Percentiles rank a stretch among this genome's conserved stretches.
Evolutionary conservation across 2,888 invertebrate genomes (phyloP).

Genomic region (Nemotelus pantherinus): DNA sequence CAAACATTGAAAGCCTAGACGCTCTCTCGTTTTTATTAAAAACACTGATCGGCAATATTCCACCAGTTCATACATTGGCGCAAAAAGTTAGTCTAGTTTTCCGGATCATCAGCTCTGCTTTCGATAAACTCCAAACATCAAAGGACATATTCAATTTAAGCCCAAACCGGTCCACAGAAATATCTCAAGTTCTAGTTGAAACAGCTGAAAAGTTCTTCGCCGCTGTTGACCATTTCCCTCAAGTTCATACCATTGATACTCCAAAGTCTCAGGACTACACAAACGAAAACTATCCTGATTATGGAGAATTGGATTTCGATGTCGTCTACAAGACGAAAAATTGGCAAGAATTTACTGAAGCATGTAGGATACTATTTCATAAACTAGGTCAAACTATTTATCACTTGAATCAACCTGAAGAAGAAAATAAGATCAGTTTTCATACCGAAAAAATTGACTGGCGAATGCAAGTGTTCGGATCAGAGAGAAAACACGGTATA

Average conservation of each 20-base stretch:
- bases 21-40: background rate
- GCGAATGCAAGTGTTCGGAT: conserved; percentile 17
- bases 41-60: background rate
- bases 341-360: conserved; percentile 41
- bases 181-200: conserved; percentile 20
- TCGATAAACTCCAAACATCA: background rate
- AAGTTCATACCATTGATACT: conserved; percentile 17
- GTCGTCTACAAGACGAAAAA: conserved; percentile 39
- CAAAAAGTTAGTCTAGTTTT: conserved; percentile 23
- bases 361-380: conserved; percentile 32
- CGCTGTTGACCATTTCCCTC: conserved; percentile 40
- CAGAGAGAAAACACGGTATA: background rate
- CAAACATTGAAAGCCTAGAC: conserved; percentile 3
- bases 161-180: background rate
- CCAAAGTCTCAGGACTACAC: conserved; percentile 25
- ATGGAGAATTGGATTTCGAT: conserved; percentile 45
- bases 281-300: conserved; percentile 49
- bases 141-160: conserved; percentile 33
- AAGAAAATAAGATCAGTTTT: conserved; percentile 9
- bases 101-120: background rate
- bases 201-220: conserved; percentile 38
- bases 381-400: conserved; percentile 28
- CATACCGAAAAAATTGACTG: conserved; percentile 1
- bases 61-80: conserved; percentile 31
- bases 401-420: conserved; percentile 31